Base-by-base conservation (phyloP, 2,888 invertebrate species). In the Coleophora deauratella region DNA sequence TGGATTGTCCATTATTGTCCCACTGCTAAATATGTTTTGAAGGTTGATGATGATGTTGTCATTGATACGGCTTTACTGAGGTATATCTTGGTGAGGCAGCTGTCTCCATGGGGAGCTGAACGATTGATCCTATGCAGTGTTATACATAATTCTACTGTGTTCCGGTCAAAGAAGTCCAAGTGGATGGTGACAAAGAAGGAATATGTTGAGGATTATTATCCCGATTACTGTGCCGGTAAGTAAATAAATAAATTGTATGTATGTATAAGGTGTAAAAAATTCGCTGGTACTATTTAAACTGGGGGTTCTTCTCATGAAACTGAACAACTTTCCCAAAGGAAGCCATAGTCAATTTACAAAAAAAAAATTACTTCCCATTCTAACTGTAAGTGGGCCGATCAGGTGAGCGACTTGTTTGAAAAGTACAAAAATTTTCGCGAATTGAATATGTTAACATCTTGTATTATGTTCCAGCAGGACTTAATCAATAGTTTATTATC, bases 21-120 rank as follows among this genome's bases (percentile, higher is more conserved):
- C 0, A 75, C 82, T 31, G 93, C 91, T 1, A 90, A 88, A 54
- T 90, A 88, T 56, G 66, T 94, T 40, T 74, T 94, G 41, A 94
- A 94, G 38, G 62, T 91, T 43, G 94, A 94, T 62, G 94, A 94
- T 60, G 94, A 94, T 72, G 88, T 93, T 45, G 90, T 92, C 53
- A 90, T 94, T 11, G 91, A 94, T 66, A 88, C 90, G 15, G 88
- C 88, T 27, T 85, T 84, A 12, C 63, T 93, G 54, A 69, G 89
- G 36, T 80, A 86, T 43, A 91, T 90, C 58, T 60, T 91, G 35
- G 81, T 80, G 0, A 75, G 79, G 39, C 86, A 86, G 46, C 49
- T 91, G 49, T 89, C 90, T 8, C 88, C 89, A 0, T 86, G 87
- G 79, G 90, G 90, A 10, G 88, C 88, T 1, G 76, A 72, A 34